Evolutionary conservation across 2,113 vertebrate genomes (phyloP).

Genomic region (Phycodurus eques): DNA sequence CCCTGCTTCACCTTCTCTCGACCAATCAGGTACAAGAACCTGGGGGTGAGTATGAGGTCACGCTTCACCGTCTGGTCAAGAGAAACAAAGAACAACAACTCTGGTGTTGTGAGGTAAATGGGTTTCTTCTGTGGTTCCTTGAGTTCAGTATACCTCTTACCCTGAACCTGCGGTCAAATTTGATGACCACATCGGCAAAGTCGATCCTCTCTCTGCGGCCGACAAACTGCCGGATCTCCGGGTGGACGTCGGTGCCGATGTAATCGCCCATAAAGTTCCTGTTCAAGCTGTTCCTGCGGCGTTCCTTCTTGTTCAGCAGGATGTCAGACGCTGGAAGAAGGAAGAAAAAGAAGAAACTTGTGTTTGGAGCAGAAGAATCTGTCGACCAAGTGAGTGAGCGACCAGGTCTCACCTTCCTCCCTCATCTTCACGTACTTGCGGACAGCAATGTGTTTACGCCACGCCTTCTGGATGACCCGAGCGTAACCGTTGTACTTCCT

Average conservation of each 20-base stretch:
- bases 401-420: constrained; percentile 73
- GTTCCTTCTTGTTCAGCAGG: constrained; percentile 82
- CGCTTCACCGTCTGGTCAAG: constrained; percentile 72
- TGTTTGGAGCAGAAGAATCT: not conserved
- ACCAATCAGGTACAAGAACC: constrained; percentile 81
- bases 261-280: constrained; percentile 83
- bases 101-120: too few species aligned
- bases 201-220: constrained; percentile 80
- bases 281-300: constrained; percentile 81
- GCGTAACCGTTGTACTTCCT: constrained; percentile 78
- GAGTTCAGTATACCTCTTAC: constrained; percentile 39
- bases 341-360: not conserved
- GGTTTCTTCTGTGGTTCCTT: not conserved
- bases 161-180: constrained; percentile 82
- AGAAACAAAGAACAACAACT: not conserved
- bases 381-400: not conserved
- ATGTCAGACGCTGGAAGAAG: constrained; percentile 74
- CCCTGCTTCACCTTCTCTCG: constrained; percentile 84
- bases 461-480: constrained; percentile 82
- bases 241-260: constrained; percentile 76
- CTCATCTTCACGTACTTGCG: constrained; percentile 82
- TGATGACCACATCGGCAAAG: constrained; percentile 78
- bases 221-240: constrained; percentile 78
- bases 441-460: constrained; percentile 81
- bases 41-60: constrained; percentile 79